Percentiles rank a stretch among this genome's conserved stretches.
Evolutionary conservation across 2,888 invertebrate species (phyloP).

Genomic region (Poecilus cupreus): DNA sequence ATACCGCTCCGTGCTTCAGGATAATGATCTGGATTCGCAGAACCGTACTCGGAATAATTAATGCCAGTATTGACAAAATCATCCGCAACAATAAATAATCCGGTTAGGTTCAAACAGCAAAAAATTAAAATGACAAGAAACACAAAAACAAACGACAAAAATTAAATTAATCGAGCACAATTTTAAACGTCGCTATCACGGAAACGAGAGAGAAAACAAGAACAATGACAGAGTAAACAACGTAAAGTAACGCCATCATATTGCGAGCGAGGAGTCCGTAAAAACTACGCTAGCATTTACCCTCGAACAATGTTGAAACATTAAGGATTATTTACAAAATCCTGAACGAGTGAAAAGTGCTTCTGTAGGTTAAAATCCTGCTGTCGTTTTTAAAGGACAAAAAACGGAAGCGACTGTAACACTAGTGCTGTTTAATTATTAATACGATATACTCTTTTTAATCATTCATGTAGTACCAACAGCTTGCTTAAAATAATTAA

Average conservation of each 20-base stretch:
- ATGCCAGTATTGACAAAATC: too few species aligned
- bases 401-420: too few species aligned
- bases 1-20: not conserved
- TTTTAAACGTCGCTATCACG: slow-evolving; percentile 14
- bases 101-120: too few species aligned
- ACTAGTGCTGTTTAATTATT: too few species aligned
- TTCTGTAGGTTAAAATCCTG: too few species aligned
- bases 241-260: not conserved
- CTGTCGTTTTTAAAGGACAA: too few species aligned
- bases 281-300: not conserved
- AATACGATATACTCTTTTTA: too few species aligned
- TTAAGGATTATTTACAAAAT: not conserved
- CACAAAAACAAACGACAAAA: slow-evolving; percentile 4
- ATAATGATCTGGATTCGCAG: not conserved
- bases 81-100: too few species aligned
- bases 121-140: not conserved
- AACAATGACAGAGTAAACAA: slow-evolving; percentile 9
- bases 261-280: not conserved
- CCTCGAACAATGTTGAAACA: not conserved
- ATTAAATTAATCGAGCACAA: slow-evolving; percentile 13
- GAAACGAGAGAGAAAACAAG: not conserved
- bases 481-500: too few species aligned
- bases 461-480: too few species aligned
- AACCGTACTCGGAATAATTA: not conserved
- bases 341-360: not conserved